These are phyloP conservation scores for Patiria miniata DNA, from an alignment of 35 echinoderm and acorn worm genomes.

Conservation along the genomic window DNA sequence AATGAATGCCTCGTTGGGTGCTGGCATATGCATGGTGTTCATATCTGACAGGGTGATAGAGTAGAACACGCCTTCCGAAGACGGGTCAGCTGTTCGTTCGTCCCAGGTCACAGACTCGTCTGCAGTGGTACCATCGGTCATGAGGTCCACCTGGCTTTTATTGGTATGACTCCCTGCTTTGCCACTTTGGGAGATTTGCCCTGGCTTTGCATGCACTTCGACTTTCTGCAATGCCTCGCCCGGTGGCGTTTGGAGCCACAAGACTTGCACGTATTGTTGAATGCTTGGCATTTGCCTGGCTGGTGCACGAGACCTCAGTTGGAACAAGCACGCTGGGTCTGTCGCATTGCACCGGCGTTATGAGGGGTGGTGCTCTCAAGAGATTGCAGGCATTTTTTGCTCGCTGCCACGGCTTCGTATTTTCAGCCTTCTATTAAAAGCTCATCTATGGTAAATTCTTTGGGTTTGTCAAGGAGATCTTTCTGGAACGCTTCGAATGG, in stretches of 20 bases:
- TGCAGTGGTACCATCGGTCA: too few relatives aligned
- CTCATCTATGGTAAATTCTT: slow-evolving; percentile 30
- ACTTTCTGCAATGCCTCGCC: neutral
- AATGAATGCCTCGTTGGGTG: too few relatives aligned
- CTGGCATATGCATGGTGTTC: neutral
- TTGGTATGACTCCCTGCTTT: neutral
- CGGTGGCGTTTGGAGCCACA: slow-evolving; percentile 19
- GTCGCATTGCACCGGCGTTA: neutral
- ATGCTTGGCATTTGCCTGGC: slow-evolving; percentile 16
- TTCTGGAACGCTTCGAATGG: slow-evolving; percentile 49
- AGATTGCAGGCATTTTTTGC: slow-evolving; percentile 22
- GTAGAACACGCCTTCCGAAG: too few relatives aligned
- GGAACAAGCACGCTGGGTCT: neutral
- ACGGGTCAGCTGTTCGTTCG: neutral
- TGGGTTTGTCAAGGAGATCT: slow-evolving; percentile 47
- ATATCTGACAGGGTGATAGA: slow-evolving; percentile 42
- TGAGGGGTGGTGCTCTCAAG: neutral
- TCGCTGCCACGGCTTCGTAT: slow-evolving; percentile 48
- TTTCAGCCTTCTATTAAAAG: slow-evolving; percentile 50
- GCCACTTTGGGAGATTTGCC: too few relatives aligned
- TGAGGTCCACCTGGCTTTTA: too few relatives aligned
- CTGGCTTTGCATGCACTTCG: too few relatives aligned
- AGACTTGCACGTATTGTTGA: neutral
- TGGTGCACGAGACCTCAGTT: neutral
- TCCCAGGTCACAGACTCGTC: neutral